Base-by-base conservation (phyloP, 2,888 invertebrate genomes). In the Tetragonula carbonaria region DNA sequence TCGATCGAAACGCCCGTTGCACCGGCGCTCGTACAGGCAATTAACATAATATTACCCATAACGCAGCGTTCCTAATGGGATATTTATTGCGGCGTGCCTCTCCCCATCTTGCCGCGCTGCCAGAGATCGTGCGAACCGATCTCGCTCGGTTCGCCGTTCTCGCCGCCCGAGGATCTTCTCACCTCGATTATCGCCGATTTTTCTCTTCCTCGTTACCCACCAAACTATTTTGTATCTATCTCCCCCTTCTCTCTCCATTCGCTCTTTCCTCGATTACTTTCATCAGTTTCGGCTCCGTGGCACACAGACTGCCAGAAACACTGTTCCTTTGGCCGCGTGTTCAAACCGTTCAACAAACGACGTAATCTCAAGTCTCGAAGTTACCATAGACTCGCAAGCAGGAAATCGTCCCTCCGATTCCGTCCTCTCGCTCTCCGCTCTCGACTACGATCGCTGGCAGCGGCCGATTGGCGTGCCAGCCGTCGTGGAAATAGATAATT, bases 61-160 rank as follows among this genome's bases (percentile, higher is more conserved):
- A 90, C 86, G 74, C 78, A 76, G 88, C 91, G 86, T 88, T 89
- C 82, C 70, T 91, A 91, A 91, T 91, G 87, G 88, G 82, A 88
- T 90, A 91, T 91, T 91, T 90, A 91, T 91, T 87, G 81, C 86
- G 67, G 76, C 59, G 23, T 66, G 78, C 21, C 53, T 50, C 66
- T 5, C 59, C 55, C 71, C 53, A 13, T 33, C 23, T 70, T 23
- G 62, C 33, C 65, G 51, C 21, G 38, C 38, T 67, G 57, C 51
- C 38, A 18, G 80, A 80, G 81, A 89, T 89, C 90, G 86, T 89
- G 87, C 84, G 87, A 89, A 87, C 81, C 84, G 81, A 89, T 89
- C 73, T 72, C 70, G 71, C 57, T 66, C 28, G 18, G 38, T 55
- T 75, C 62, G 21, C 23, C 55, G 68, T 28, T 33, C 68, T 50